A percentile compares a stretch with the other conserved stretches of the same genome.
Conservation (phyloP, 2,888 invertebrate genomes). For the Adelphocoris suturalis region DNA sequence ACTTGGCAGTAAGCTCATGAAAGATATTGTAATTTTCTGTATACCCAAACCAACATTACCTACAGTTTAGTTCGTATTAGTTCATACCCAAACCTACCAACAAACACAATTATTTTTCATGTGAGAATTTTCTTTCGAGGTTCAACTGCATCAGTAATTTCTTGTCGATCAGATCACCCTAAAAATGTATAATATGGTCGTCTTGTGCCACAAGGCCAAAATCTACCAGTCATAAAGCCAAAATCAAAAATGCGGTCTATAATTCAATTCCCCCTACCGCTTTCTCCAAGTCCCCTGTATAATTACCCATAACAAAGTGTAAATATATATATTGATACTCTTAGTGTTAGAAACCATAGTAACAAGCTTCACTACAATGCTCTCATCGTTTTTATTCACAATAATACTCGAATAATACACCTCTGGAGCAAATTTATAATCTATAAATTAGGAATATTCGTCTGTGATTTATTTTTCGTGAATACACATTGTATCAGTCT, state of each 20-base stretch:
- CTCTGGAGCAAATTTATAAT: not conserved
- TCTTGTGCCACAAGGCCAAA: too few species aligned
- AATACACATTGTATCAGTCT: not conserved
- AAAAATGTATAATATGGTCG: too few species aligned
- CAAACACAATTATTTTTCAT: too few species aligned
- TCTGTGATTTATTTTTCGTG: not conserved
- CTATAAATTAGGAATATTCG: not conserved
- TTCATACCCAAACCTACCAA: too few species aligned
- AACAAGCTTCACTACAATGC: not conserved
- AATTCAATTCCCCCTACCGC: not conserved
- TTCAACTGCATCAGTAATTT: too few species aligned
- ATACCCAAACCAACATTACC: too few species aligned
- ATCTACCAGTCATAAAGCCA: too few species aligned
- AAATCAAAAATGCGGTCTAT: too few species aligned
- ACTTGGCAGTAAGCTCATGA: too few species aligned
- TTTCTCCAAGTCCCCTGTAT: not conserved
- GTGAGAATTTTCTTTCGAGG: too few species aligned
- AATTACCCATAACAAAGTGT: not conserved
- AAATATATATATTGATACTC: conserved; percentile 9
- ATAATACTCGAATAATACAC: not conserved
- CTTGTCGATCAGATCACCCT: not conserved
- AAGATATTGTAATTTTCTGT: too few species aligned
- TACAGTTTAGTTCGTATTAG: too few species aligned
- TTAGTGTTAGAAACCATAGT: not conserved
- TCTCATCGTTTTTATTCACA: not conserved